Conservation (phyloP, 1,140 invertebrate genomes). For the Pygmarrhopalites habei region DNA sequence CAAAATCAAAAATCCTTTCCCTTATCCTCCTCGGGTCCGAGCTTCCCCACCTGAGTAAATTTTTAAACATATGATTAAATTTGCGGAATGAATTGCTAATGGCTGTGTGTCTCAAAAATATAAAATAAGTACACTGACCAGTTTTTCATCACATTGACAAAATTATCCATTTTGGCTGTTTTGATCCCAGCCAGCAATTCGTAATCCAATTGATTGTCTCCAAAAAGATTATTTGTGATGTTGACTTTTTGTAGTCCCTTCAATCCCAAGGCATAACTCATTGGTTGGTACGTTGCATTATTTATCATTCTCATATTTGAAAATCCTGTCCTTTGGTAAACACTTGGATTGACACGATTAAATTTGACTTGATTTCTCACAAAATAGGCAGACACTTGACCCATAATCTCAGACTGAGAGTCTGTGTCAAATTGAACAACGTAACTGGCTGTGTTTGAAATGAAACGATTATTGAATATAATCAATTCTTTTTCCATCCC, state of each 20-base stretch:
- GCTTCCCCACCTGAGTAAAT: slow-evolving; percentile 65
- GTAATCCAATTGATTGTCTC: slow-evolving; percentile 79
- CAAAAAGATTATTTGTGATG: slow-evolving; percentile 83
- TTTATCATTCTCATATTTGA: slow-evolving; percentile 29
- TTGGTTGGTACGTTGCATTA: slow-evolving; percentile 47
- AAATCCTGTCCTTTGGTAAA: slow-evolving; percentile 15
- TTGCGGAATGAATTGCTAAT: neutral
- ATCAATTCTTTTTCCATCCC: slow-evolving; percentile 96
- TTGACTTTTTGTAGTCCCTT: slow-evolving; percentile 90
- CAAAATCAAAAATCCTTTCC: slow-evolving; percentile 93
- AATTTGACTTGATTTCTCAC: slow-evolving; percentile 66
- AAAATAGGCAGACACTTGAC: slow-evolving; percentile 71
- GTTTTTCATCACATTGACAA: slow-evolving; percentile 82
- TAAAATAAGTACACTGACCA: no score
- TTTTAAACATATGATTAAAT: neutral
- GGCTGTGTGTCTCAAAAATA: neutral
- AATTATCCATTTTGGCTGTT: slow-evolving; percentile 78
- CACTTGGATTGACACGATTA: slow-evolving; percentile 53
- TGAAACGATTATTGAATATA: slow-evolving; percentile 64
- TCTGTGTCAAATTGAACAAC: slow-evolving; percentile 82
- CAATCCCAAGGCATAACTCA: slow-evolving; percentile 80
- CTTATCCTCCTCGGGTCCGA: slow-evolving; percentile 62
- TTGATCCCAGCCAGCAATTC: slow-evolving; percentile 85
- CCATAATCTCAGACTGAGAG: slow-evolving; percentile 88
- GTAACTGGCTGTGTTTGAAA: slow-evolving; percentile 71